phyloP scores from a whole-genome alignment of 2,797 vertebrate species.

The Odontamblyopus rebecca region DNA sequence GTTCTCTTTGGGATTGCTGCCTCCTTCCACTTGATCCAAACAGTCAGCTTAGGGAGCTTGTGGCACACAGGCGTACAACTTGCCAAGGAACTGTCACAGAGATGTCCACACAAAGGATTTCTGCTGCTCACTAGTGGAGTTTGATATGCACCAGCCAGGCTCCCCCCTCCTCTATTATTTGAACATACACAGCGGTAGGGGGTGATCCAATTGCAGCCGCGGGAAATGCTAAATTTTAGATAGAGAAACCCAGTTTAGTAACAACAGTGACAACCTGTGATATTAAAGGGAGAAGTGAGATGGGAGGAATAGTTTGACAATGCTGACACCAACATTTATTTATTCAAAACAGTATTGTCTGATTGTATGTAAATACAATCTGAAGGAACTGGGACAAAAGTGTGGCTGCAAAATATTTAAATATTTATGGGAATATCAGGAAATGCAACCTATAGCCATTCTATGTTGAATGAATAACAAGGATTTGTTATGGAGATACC shows the following conservation, averaged over 20 bases:
- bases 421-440: background rate
- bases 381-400: constrained; percentile 6
- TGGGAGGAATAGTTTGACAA: constrained; percentile 43
- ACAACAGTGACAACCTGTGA: constrained; percentile 54
- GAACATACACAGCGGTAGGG: constrained; percentile 64
- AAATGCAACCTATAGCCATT: background rate
- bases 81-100: constrained; percentile 77
- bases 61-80: constrained; percentile 73
- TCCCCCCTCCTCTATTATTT: constrained; percentile 61
- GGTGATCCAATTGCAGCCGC: constrained; percentile 63
- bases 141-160: constrained; percentile 63
- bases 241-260: constrained; percentile 46
- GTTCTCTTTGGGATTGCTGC: constrained; percentile 76
- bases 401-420: background rate
- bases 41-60: constrained; percentile 75
- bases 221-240: constrained; percentile 43
- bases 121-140: constrained; percentile 64
- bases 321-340: constrained; percentile 40
- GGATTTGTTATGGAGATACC: background rate
- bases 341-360: constrained; percentile 23
- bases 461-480: background rate
- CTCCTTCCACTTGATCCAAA: constrained; percentile 77
- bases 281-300: constrained; percentile 47
- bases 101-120: constrained; percentile 75
- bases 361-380: constrained; percentile 44